Evolutionary conservation across 2,113 vertebrate species (phyloP).

Genomic region (Cottus gobio): DNA sequence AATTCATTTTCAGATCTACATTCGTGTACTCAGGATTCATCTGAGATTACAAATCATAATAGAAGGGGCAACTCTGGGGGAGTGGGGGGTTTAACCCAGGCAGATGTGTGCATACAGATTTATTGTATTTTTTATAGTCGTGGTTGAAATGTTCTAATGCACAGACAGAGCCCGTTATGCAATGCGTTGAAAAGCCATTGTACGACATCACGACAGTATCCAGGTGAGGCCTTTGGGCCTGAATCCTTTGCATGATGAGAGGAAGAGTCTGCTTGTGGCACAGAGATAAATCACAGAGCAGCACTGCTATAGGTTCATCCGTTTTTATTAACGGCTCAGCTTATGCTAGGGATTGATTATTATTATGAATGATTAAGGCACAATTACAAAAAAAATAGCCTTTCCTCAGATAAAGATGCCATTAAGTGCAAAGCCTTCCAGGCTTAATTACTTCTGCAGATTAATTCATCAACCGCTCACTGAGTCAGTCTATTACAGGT

Average conservation of each 20-base stretch:
- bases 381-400: conserved; percentile 39
- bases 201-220: conserved; percentile 22
- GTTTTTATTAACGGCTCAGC: conserved; percentile 45
- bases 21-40: conserved; percentile 44
- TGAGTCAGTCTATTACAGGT: conserved; percentile 68
- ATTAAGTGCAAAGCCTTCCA: conserved; percentile 53
- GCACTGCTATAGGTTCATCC: background rate
- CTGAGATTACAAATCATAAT: conserved; percentile 49
- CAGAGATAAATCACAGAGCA: conserved; percentile 25
- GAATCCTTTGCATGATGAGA: conserved; percentile 38
- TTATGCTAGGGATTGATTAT: conserved; percentile 48
- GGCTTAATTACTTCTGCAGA: conserved; percentile 67
- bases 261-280: conserved; percentile 27
- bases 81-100: conserved; percentile 24
- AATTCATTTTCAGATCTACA: conserved; percentile 51
- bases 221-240: conserved; percentile 27
- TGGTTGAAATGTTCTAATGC: conserved; percentile 3
- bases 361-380: conserved; percentile 62
- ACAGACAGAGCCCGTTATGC: conserved; percentile 9
- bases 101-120: background rate
- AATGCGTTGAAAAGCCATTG: conserved; percentile 9
- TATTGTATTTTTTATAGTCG: background rate
- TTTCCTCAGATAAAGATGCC: conserved; percentile 66
- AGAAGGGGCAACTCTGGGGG: conserved; percentile 30
- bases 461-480: conserved; percentile 59